A percentile compares a stretch with the other conserved stretches of the same genome.
Conservation (phyloP, 2,888 invertebrate species). For the Tromatobia lineatoria region DNA sequence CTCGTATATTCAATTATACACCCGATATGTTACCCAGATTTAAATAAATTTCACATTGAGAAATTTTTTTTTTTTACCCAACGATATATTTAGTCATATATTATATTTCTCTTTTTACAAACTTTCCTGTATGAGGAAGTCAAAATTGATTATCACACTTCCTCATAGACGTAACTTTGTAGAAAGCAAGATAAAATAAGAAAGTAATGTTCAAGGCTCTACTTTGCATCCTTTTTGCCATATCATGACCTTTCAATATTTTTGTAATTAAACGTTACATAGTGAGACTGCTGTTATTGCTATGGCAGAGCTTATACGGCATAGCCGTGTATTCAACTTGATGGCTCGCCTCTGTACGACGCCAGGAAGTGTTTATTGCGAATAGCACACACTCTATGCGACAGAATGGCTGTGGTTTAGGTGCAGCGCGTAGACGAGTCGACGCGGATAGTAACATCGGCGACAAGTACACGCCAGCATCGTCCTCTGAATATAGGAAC, state of each 20-base stretch:
- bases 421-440: neutral
- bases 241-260: neutral
- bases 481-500: neutral
- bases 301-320: neutral
- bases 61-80: no score
- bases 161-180: no score
- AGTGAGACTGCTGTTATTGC: neutral
- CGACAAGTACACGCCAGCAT: neutral
- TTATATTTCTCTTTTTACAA: no score
- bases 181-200: no score
- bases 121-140: no score
- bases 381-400: constrained; percentile 23
- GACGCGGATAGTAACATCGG: constrained; percentile 3
- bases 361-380: constrained; percentile 68
- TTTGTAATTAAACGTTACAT: constrained; percentile 28
- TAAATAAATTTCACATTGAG: no score
- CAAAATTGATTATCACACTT: no score
- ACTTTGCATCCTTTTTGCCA: neutral
- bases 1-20: no score
- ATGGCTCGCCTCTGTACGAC: constrained; percentile 43
- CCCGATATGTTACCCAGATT: no score
- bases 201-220: no score
- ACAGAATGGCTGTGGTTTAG: neutral
- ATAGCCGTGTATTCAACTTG: constrained; percentile 42
- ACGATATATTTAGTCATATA: no score